Evolutionary conservation across 2,113 vertebrate genomes (phyloP).

Genomic region (Oenanthe oenanthe): DNA sequence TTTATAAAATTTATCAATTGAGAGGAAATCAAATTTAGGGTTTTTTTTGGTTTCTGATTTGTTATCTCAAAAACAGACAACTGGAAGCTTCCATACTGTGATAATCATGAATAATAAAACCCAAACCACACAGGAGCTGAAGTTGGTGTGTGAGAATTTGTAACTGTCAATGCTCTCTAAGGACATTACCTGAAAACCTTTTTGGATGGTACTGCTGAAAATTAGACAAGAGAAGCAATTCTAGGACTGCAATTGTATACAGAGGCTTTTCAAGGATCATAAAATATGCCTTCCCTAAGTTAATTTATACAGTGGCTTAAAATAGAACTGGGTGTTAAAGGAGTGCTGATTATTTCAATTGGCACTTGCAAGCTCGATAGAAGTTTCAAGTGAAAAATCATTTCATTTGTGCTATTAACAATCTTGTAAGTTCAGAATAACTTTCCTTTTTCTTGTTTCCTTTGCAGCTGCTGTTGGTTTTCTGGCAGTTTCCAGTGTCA

Average conservation of each 20-base stretch:
- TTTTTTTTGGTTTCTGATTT: not conserved
- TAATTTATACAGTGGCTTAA: not conserved
- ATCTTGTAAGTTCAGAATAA: not conserved
- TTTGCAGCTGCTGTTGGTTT: constrained; percentile 89
- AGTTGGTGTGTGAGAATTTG: not conserved
- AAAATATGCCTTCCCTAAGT: not conserved
- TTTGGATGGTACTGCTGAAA: not conserved
- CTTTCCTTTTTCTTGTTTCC: not conserved
- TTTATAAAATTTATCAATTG: not conserved
- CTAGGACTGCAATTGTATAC: not conserved
- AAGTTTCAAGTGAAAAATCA: not conserved
- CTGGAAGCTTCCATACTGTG: not conserved
- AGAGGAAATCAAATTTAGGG: not conserved
- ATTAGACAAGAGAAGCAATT: not conserved
- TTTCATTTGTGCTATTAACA: not conserved
- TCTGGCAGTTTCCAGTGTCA: constrained; percentile 89
- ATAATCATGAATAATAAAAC: not conserved
- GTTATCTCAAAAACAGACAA: not conserved
- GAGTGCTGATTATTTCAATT: not conserved
- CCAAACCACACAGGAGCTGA: not conserved
- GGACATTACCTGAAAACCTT: not conserved
- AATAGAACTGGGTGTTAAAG: not conserved
- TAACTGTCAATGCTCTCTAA: not conserved
- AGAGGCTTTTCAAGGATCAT: not conserved
- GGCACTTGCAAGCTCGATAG: not conserved